A percentile compares a stretch with the other conserved stretches of the same genome.
Conservation (phyloP, 23 tunicate genomes). For the Halocynthia aurantium region DNA sequence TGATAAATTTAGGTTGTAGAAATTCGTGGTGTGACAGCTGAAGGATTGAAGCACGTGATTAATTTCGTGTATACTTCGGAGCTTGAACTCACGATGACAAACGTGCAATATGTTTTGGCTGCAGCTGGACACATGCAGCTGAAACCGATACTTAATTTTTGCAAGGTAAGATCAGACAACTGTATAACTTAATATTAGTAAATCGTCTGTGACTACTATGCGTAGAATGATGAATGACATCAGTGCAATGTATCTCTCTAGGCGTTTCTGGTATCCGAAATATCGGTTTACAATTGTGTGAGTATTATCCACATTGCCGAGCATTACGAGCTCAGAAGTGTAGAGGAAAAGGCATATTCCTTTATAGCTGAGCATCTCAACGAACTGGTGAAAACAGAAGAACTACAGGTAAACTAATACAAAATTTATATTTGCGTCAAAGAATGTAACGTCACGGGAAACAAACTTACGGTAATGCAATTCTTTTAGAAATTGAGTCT, state of each 20-base stretch:
- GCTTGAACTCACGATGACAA: slow-evolving; percentile 90
- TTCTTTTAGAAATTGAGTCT: slow-evolving; percentile 75
- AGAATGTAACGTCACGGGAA: too few species aligned
- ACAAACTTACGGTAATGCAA: too few species aligned
- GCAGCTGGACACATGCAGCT: slow-evolving; percentile 97
- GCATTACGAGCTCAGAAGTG: slow-evolving; percentile 68
- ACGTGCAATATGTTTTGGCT: slow-evolving; percentile 80
- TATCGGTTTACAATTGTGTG: slow-evolving; percentile 99
- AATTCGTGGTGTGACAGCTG: slow-evolving; percentile 88
- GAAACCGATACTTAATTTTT: slow-evolving; percentile 87
- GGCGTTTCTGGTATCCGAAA: slow-evolving; percentile 85
- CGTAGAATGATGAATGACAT: too few species aligned
- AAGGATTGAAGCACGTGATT: slow-evolving; percentile 89
- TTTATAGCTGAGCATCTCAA: slow-evolving; percentile 99
- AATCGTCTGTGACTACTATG: neutral
- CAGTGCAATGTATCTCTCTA: neutral
- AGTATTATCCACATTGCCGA: slow-evolving; percentile 98
- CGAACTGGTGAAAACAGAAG: slow-evolving; percentile 99
- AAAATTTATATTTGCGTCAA: neutral
- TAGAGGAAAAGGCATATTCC: slow-evolving; percentile 91
- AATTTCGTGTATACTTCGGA: slow-evolving; percentile 98
- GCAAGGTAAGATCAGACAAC: slow-evolving; percentile 55
- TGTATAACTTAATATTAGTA: neutral
- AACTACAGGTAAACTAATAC: slow-evolving; percentile 49
- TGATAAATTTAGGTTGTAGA: slow-evolving; percentile 58